These are phyloP conservation scores for Tringa solitaria DNA, from an alignment of 2,113 vertebrate species.

Conservation along the genomic window DNA sequence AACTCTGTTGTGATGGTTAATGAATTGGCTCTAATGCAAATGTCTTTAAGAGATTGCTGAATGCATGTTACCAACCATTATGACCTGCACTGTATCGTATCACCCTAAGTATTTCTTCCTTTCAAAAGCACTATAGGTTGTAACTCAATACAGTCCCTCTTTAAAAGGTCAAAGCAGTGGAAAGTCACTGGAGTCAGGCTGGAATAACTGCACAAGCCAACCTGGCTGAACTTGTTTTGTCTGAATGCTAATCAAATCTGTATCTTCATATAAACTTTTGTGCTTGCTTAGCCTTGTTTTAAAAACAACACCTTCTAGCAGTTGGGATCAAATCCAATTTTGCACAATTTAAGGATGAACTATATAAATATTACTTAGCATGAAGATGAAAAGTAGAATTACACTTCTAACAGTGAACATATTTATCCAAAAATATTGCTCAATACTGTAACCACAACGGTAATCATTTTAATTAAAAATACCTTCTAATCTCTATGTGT, in stretches of 20 bases:
- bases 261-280: conserved; percentile 70
- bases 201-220: conserved; percentile 38
- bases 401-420: conserved; percentile 57
- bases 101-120: conserved; percentile 8
- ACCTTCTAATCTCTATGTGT: conserved; percentile 47
- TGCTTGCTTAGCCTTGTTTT: conserved; percentile 78
- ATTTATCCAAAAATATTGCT: conserved; percentile 73
- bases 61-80: neutral
- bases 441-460: conserved; percentile 62
- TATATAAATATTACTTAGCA: conserved; percentile 64
- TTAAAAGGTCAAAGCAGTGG: neutral
- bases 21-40: neutral
- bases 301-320: conserved; percentile 74
- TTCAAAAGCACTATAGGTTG: neutral
- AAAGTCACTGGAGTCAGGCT: conserved; percentile 44
- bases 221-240: conserved; percentile 75
- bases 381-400: conserved; percentile 70
- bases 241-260: conserved; percentile 68
- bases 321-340: conserved; percentile 67
- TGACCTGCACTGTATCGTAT: neutral
- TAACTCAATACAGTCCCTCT: conserved; percentile 31
- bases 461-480: conserved; percentile 75
- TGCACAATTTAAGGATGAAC: conserved; percentile 61
- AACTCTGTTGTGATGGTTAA: neutral
- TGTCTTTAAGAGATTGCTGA: neutral